phyloP scores from a whole-genome alignment of 2,797 vertebrate genomes.

The Xenentodon cancila region DNA sequence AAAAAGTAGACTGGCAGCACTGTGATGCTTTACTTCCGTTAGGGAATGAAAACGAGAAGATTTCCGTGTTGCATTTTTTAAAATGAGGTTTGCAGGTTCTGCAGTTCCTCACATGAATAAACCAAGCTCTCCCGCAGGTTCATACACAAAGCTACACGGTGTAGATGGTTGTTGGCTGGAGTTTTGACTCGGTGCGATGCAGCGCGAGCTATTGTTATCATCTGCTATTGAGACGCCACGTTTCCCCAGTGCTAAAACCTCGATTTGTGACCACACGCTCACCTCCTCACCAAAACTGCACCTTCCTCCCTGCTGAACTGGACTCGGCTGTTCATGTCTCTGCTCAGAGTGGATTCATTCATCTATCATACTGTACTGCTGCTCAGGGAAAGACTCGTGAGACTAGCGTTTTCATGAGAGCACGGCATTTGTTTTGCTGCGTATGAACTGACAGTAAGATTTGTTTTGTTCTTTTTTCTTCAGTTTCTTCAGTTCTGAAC shows the following conservation, averaged over 20 bases:
- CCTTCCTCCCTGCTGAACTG: constrained; percentile 37
- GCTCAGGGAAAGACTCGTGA: background rate
- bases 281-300: constrained; percentile 51
- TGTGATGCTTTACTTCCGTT: constrained; percentile 27
- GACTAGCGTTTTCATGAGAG: constrained; percentile 6
- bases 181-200: constrained; percentile 50
- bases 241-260: constrained; percentile 49
- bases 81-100: constrained; percentile 25
- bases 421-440: constrained; percentile 17
- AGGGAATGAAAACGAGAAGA: constrained; percentile 28
- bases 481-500: constrained; percentile 68
- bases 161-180: constrained; percentile 45
- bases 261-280: constrained; percentile 36
- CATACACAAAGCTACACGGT: constrained; percentile 10
- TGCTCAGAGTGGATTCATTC: constrained; percentile 32
- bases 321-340: constrained; percentile 21
- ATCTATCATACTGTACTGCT: constrained; percentile 15
- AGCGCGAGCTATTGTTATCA: constrained; percentile 51
- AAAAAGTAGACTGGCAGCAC: background rate
- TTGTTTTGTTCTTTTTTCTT: background rate
- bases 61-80: constrained; percentile 28
- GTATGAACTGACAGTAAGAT: constrained; percentile 13
- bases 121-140: constrained; percentile 36
- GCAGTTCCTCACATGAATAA: constrained; percentile 41
- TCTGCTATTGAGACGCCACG: constrained; percentile 35